Conservation (phyloP, 2,113 vertebrate genomes). For the Aptenodytes patagonicus region DNA sequence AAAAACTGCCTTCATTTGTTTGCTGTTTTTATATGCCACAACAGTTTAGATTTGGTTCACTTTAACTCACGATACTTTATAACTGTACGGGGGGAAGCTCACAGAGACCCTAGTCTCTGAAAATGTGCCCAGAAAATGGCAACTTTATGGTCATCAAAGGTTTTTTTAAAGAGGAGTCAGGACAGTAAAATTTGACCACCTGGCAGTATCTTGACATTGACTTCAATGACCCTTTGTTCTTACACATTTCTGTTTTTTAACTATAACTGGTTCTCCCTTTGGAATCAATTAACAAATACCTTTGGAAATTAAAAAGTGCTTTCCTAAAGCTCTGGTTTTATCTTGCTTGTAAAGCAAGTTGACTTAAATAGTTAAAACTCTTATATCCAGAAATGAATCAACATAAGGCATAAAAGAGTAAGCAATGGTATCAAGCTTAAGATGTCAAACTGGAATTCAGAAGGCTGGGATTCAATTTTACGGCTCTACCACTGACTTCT, state of each 20-base stretch:
- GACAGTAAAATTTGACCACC: not conserved
- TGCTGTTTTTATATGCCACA: conserved; percentile 50
- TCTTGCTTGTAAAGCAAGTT: not conserved
- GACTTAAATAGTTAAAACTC: not conserved
- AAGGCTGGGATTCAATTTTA: not conserved
- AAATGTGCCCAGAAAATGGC: not conserved
- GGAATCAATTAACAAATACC: not conserved
- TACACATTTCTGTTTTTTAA: not conserved
- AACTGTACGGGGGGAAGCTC: not conserved
- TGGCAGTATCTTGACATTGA: not conserved
- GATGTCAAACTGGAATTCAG: not conserved
- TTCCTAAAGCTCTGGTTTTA: not conserved
- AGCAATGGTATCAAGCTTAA: not conserved
- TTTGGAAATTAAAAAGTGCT: not conserved
- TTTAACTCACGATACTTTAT: not conserved
- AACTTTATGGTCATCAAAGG: not conserved
- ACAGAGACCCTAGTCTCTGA: not conserved
- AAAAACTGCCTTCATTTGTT: conserved; percentile 52
- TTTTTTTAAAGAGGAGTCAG: not conserved
- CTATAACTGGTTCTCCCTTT: not conserved
- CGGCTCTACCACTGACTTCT: not conserved
- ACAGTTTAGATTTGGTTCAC: conserved; percentile 24
- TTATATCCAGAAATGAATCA: not conserved
- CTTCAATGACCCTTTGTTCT: not conserved
- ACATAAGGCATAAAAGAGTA: not conserved